Evolutionary conservation across 1,140 invertebrate species (phyloP), one percentile per base, ranked within the genome.

Genomic region (Aphis gossypii): DNA sequence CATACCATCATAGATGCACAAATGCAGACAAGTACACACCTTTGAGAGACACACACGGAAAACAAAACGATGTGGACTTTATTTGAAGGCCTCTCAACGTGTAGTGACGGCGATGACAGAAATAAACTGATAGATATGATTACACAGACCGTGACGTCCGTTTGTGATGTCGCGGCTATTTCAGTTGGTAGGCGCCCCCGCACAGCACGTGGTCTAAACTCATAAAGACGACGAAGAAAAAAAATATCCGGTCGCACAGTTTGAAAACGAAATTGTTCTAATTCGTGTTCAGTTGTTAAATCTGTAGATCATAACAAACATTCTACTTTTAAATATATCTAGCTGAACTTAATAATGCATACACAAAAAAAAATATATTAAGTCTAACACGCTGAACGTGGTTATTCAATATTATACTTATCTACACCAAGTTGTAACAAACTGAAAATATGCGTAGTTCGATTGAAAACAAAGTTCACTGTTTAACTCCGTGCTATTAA

Each of bases 61-160:
- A 88, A 88, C 46, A 38, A 89, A 89, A 89, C 51, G 35, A 25
- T 89, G 54, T 89, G 21, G 88, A 89, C 88, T 56, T 89, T 23
- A 30, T 89, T 23, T 23, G 48, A 38, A 89, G 88, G 48, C 21
- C 88, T 89, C 87, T 89, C 18, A 48, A 89, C 88, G 51, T 56
- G 35, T 76, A 76, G 60, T 76, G 56, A 91, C 90, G 56, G 91
- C 46, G 91, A 92, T 92, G 91, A 92, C 91, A 92, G 91, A 92
- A 92, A 92, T 92, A 92, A 92, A 92, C 91, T 51, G 60, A 92
- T 92, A 83, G 91, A 92, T 92, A 92, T 92, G 60, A 91, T 91
- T 91, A 91, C 90, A 91, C 90, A 68, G 56, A 68, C 90, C 90
- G 56, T 91, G 91, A 92, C 91, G 91, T 83, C n/a, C 91, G 91